Evolutionary conservation across 2,113 vertebrate species (phyloP).

Genomic region (Pelusios castaneus): DNA sequence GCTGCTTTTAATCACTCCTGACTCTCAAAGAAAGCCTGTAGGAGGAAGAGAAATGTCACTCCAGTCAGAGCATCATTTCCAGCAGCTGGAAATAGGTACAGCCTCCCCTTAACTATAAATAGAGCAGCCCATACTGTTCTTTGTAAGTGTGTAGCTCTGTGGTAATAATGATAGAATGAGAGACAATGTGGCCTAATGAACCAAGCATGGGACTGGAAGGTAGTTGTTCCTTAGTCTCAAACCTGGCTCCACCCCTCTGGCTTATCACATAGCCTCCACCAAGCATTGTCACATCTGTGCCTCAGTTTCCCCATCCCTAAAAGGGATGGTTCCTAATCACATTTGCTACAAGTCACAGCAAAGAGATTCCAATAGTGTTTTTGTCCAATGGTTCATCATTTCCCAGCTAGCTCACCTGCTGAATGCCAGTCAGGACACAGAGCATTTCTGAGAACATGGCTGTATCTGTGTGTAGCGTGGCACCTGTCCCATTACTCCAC

Average conservation of each 20-base stretch:
- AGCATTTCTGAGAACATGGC: neutral
- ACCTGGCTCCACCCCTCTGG: neutral
- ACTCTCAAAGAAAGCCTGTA: neutral
- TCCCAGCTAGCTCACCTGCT: neutral
- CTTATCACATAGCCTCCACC: neutral
- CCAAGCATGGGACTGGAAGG: neutral
- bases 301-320: neutral
- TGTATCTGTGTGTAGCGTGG: neutral
- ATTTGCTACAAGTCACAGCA: neutral
- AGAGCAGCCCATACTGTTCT: neutral
- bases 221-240: neutral
- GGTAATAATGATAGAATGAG: neutral
- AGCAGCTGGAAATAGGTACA: neutral
- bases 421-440: neutral
- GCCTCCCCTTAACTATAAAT: neutral
- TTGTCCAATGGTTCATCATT: neutral
- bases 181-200: neutral
- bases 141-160: neutral
- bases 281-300: too few relatives aligned
- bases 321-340: neutral
- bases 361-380: neutral
- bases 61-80: neutral
- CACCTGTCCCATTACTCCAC: neutral
- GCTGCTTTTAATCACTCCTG: neutral
- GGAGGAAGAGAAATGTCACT: neutral